These are phyloP conservation scores for Hydrolagus colliei DNA, from an alignment of 2,797 vertebrate genomes.

Conservation along the genomic window DNA sequence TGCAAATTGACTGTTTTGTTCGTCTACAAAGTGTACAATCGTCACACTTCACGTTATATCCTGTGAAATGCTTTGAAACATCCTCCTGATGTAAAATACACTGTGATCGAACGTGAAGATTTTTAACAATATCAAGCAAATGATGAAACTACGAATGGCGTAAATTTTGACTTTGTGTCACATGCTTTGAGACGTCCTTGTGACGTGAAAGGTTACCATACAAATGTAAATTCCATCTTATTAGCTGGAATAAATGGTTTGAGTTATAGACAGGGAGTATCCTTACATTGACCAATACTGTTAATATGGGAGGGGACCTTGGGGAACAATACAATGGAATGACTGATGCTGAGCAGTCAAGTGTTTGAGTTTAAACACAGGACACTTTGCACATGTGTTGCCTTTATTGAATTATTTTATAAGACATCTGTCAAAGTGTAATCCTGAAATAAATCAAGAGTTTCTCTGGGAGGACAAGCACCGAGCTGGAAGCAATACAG, in stretches of 20 bases:
- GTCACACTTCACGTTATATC: no score
- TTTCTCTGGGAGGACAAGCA: neutral
- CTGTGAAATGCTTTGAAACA: no score
- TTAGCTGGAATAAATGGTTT: neutral
- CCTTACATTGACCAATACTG: neutral
- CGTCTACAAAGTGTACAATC: no score
- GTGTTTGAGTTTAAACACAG: neutral
- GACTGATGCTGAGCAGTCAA: neutral
- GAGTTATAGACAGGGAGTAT: neutral
- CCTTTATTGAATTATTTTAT: neutral
- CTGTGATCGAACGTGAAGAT: no score
- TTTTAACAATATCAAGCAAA: neutral
- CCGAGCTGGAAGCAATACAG: neutral
- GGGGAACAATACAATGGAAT: neutral
- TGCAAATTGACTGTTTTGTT: no score
- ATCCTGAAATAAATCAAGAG: neutral
- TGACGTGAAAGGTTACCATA: no score
- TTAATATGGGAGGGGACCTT: neutral
- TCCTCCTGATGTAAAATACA: no score
- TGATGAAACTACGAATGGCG: neutral
- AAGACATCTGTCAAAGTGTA: conserved; percentile 1
- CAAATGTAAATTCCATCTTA: no score
- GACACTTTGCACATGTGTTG: neutral
- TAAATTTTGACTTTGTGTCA: neutral
- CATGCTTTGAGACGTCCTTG: no score